Conservation (phyloP, 2,888 invertebrate species). For the Aradus depressus region DNA sequence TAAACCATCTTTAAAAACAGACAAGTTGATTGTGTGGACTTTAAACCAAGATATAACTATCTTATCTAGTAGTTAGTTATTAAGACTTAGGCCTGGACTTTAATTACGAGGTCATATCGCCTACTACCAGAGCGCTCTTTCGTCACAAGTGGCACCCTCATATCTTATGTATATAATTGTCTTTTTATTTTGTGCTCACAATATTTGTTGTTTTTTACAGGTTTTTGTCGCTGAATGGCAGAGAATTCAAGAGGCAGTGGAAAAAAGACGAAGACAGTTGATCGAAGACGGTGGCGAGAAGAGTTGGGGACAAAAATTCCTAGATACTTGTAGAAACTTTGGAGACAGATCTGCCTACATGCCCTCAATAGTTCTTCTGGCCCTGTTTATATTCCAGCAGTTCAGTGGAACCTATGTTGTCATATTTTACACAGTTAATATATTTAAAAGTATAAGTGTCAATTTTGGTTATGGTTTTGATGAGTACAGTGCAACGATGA, state of each 20-base stretch:
- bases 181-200: neutral
- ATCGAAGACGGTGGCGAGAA: slow-evolving; percentile 1
- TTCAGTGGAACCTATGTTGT: slow-evolving; percentile 46
- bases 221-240: slow-evolving; percentile 25
- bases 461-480: slow-evolving; percentile 39
- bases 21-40: too few relatives aligned
- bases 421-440: slow-evolving; percentile 46
- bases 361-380: slow-evolving; percentile 41
- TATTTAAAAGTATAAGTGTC: slow-evolving; percentile 42
- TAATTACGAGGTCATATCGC: too few relatives aligned
- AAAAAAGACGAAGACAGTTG: slow-evolving; percentile 10
- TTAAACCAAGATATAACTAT: too few relatives aligned
- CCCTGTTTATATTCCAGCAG: slow-evolving; percentile 45
- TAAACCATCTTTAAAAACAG: too few relatives aligned
- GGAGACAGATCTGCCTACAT: slow-evolving; percentile 40
- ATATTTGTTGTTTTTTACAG: slow-evolving; percentile 18
- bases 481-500: slow-evolving; percentile 41
- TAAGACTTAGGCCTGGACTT: too few relatives aligned
- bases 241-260: slow-evolving; percentile 23
- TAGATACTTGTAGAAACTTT: slow-evolving; percentile 25
- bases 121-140: too few relatives aligned
- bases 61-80: too few relatives aligned
- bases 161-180: neutral
- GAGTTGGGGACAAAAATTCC: slow-evolving; percentile 27
- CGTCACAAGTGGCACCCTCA: neutral